These are phyloP conservation scores for Pyrrhia umbra DNA, from an alignment of 2,888 invertebrate genomes.

Conservation along the genomic window DNA sequence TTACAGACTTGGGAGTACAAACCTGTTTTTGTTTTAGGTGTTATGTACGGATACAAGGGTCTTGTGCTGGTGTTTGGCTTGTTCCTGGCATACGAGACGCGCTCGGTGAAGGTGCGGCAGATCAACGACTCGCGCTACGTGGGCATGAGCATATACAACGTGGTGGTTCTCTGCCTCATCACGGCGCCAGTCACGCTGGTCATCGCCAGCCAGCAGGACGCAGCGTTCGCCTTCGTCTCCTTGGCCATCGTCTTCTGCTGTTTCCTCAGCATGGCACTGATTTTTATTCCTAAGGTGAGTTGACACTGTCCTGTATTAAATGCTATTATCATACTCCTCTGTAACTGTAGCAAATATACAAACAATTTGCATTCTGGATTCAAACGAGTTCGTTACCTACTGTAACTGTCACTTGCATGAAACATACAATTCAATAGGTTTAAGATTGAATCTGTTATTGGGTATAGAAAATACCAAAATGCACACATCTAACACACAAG, in stretches of 20 bases:
- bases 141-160: conserved; percentile 99
- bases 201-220: conserved; percentile 99
- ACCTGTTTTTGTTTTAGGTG: conserved; percentile 89
- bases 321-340: not conserved
- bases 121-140: conserved; percentile 99
- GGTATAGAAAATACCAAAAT: not conserved
- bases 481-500: conserved; percentile 20
- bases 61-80: conserved; percentile 98
- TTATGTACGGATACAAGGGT: conserved; percentile 99
- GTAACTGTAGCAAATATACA: not conserved
- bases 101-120: conserved; percentile 98
- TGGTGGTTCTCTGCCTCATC: conserved; percentile 98
- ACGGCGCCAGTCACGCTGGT: conserved; percentile 99
- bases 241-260: conserved; percentile 99
- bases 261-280: conserved; percentile 99
- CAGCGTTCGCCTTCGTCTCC: conserved; percentile 98
- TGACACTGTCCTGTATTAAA: not conserved
- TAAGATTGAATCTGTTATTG: not conserved
- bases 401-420: not conserved
- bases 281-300: conserved; percentile 98
- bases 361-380: not conserved
- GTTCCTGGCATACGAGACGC: conserved; percentile 99
- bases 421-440: not conserved
- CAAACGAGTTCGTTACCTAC: not conserved
- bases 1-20: not conserved